Base-by-base conservation (phyloP, 2,113 vertebrate genomes). In the Urocitellus parryii region DNA sequence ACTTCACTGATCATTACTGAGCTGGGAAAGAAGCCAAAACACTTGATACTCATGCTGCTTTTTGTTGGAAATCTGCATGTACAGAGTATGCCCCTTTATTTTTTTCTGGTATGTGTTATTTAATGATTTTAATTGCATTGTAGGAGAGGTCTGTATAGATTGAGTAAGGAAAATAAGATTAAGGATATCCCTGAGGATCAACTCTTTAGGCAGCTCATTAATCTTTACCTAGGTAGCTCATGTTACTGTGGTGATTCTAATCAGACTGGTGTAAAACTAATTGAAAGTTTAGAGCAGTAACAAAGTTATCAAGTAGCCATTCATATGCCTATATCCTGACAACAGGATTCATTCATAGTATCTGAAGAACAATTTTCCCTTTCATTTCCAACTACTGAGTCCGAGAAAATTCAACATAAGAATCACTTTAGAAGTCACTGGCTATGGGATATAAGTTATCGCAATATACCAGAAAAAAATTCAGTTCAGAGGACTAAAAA, bases 1-100 rank as follows among this genome's bases (percentile, higher is more conserved):
- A 95, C 42, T 97, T 97, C 88, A 82, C 88, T 95, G 93, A 96
- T 97, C 61, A 96, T 96, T 96, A 90, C 81, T 92, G 58, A 92
- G 32, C 90, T 86, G 84, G 90, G 88, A 96, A 96, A 94, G 77
- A 85, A 91, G 88, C 94, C 92, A 95, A 90, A 93, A 39, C 14
- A 70, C 58, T 90, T 94, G n/a, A 94, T 95, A 79, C 17, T 3
- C 79, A 51, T 73, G 39, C 45, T 34, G 22, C 27, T 73, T 85
- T 96, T 87, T 94, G 37, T 61, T 92, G 29, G 79, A 73, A 96
- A 95, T 93, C 81, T 94, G 13, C 58, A 90, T 88, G 34, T 82
- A n/a, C 9, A 18, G 2, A 72, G 4, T 29, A 5, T 45, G 7
- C 13, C 2, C 51, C 39, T 83, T 97, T 94, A 92, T 95, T 93